These are phyloP conservation scores for Apocrypta bakeri DNA, from an alignment of 1,140 invertebrate genomes.

Conservation along the genomic window DNA sequence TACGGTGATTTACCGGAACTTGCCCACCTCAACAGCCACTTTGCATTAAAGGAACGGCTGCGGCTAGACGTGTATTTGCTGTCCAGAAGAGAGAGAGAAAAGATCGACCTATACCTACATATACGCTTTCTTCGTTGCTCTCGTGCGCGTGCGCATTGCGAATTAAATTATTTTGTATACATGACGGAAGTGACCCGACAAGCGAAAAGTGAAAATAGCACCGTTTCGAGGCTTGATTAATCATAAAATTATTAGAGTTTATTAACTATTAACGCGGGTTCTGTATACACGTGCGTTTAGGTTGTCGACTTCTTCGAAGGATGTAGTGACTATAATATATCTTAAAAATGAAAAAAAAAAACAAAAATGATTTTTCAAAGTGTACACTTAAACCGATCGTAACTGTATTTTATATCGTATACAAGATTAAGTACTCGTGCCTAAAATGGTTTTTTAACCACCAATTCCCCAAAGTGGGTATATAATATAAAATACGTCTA, in stretches of 20 bases:
- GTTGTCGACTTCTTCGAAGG: no score
- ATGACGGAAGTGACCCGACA: conserved; percentile 1
- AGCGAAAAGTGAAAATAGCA: conserved; percentile 28
- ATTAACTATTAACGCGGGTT: no score
- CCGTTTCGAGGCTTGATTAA: neutral
- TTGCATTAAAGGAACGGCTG: conserved; percentile 36
- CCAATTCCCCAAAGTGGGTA: no score
- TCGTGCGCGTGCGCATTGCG: neutral
- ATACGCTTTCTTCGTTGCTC: conserved; percentile 16
- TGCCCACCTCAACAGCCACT: conserved; percentile 29
- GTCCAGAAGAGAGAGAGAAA: neutral
- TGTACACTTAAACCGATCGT: no score
- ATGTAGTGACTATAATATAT: no score
- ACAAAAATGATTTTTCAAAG: no score
- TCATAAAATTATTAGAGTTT: neutral
- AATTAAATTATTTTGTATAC: conserved; percentile 37
- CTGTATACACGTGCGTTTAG: no score
- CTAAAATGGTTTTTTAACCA: no score
- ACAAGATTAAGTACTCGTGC: no score
- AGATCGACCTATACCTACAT: neutral
- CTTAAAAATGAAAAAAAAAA: no score
- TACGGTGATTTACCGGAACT: conserved; percentile 43
- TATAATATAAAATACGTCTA: no score
- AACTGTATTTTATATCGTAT: no score
- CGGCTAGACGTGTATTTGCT: neutral